These are phyloP conservation scores for Lateolabrax maculatus DNA, from an alignment of 2,797 vertebrate species.

Conservation along the genomic window DNA sequence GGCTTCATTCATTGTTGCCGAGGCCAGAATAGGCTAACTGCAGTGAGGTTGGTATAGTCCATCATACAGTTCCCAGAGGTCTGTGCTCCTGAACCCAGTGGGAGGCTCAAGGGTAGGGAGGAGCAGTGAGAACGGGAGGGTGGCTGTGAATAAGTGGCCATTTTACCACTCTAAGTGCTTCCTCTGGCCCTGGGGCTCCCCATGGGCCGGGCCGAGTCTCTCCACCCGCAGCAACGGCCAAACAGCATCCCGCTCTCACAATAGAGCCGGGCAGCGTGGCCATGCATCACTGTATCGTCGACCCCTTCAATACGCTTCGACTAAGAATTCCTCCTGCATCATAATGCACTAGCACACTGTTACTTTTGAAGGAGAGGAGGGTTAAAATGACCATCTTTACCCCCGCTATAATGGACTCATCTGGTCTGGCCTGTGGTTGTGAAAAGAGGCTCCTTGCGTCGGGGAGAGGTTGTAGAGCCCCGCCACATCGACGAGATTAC, in stretches of 20 bases:
- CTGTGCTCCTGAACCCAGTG: conserved; percentile 72
- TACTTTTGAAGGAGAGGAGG: conserved; percentile 67
- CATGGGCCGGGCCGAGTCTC: conserved; percentile 60
- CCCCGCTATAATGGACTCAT: conserved; percentile 78
- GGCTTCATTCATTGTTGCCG: conserved; percentile 46
- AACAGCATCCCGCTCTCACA: conserved; percentile 71
- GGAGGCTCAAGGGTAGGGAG: conserved; percentile 75
- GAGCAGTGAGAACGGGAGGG: conserved; percentile 71
- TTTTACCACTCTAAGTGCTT: conserved; percentile 85
- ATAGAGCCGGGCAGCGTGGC: conserved; percentile 66
- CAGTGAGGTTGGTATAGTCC: conserved; percentile 59
- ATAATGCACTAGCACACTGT: conserved; percentile 57
- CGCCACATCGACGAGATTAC: conserved; percentile 76
- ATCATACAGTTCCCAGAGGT: conserved; percentile 77
- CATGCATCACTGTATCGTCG: conserved; percentile 81
- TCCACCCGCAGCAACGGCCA: conserved; percentile 65
- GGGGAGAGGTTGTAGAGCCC: conserved; percentile 72
- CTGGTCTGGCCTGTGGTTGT: conserved; percentile 71
- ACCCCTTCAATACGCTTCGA: conserved; percentile 71
- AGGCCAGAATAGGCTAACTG: conserved; percentile 60
- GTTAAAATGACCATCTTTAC: conserved; percentile 72
- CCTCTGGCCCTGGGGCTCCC: conserved; percentile 77
- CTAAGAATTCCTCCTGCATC: conserved; percentile 71
- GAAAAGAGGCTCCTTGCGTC: conserved; percentile 69
- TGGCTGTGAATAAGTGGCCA: conserved; percentile 82